Conservation (phyloP, 2,888 invertebrate genomes). For the Patella ulyssiponensis region DNA sequence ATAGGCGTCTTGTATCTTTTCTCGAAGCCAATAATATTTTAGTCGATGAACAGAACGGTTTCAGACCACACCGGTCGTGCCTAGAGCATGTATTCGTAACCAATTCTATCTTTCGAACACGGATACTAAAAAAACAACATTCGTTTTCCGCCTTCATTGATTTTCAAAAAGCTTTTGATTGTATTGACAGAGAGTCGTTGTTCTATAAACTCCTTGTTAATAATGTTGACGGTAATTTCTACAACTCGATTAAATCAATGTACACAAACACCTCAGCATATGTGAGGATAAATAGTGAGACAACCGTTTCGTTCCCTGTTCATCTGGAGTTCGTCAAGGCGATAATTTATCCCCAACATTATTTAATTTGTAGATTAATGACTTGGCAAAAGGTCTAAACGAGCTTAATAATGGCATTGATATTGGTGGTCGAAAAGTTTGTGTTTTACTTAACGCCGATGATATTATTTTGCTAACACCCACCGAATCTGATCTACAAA, state of each 20-base stretch:
- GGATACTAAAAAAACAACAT: background rate
- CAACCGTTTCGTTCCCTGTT: too few relatives aligned
- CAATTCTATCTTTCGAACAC: background rate
- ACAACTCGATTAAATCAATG: background rate
- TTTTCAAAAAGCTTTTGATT: constrained; percentile 3
- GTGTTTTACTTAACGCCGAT: too few relatives aligned
- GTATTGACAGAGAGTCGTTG: background rate
- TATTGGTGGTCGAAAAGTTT: too few relatives aligned
- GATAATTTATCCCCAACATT: too few relatives aligned
- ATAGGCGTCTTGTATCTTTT: background rate
- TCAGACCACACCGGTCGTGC: constrained; percentile 5
- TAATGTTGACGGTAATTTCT: background rate
- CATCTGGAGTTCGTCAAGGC: too few relatives aligned
- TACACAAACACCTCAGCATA: background rate
- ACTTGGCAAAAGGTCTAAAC: too few relatives aligned
- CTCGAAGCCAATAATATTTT: background rate
- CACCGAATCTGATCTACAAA: too few relatives aligned
- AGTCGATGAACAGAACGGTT: background rate
- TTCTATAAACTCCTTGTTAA: background rate
- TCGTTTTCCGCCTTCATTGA: background rate
- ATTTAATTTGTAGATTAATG: too few relatives aligned
- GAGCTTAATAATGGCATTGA: too few relatives aligned
- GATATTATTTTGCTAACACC: too few relatives aligned
- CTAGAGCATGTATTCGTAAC: background rate
- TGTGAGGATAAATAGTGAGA: constrained; percentile 5